phyloP scores from a whole-genome alignment of 2,888 invertebrate species.

The Endomychus coccineus region DNA sequence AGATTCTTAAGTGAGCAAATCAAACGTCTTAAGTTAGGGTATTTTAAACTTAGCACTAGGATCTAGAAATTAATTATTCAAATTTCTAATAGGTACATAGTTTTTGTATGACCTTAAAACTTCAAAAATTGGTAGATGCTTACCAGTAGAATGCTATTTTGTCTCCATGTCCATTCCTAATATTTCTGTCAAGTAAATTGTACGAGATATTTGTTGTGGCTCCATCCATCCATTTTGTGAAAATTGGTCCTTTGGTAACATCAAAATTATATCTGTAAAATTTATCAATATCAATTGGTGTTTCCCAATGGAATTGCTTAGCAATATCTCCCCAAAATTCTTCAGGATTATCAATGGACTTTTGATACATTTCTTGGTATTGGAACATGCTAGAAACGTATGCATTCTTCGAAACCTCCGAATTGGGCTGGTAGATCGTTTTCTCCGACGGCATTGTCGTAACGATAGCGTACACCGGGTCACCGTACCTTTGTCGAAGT shows the following conservation, averaged over 20 bases:
- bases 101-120: background rate
- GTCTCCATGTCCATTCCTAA: conserved; percentile 81
- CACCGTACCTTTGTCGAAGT: too few relatives aligned
- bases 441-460: conserved; percentile 54
- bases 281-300: conserved; percentile 62
- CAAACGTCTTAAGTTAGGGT: too few relatives aligned
- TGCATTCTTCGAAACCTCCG: conserved; percentile 50
- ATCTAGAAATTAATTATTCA: too few relatives aligned
- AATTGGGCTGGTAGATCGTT: conserved; percentile 52
- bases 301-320: conserved; percentile 91
- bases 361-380: conserved; percentile 76
- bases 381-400: conserved; percentile 64
- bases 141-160: conserved; percentile 93
- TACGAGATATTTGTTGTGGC: conserved; percentile 93
- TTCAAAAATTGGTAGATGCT: conserved; percentile 48
- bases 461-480: too few relatives aligned
- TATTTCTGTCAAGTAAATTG: conserved; percentile 88
- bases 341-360: conserved; percentile 81
- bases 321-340: conserved; percentile 91
- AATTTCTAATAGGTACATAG: conserved; percentile 1
- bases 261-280: conserved; percentile 91
- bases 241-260: conserved; percentile 78
- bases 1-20: too few relatives aligned
- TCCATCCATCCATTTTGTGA: conserved; percentile 91
- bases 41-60: too few relatives aligned